Conservation (phyloP, 1,140 invertebrate species). For the Cherax destructor region DNA sequence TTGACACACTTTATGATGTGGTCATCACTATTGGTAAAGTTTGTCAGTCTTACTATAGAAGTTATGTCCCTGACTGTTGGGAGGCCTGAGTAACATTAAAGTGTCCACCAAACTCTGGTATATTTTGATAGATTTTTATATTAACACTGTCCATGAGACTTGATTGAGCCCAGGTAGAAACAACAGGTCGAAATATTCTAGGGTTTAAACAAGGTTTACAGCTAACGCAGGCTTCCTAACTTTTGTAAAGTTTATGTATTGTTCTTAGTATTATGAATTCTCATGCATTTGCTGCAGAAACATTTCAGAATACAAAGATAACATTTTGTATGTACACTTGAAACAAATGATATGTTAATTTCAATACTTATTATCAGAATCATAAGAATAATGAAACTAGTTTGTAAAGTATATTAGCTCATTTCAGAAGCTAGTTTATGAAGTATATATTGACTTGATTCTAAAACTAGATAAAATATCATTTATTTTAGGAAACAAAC, state of each 20-base stretch:
- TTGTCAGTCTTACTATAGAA: background rate
- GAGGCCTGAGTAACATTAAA: conserved; percentile 34
- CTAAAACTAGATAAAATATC: background rate
- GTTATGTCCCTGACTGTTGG: conserved; percentile 14
- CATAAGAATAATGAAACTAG: background rate
- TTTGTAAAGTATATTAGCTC: background rate
- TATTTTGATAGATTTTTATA: conserved; percentile 56
- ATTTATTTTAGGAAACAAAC: background rate
- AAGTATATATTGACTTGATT: background rate
- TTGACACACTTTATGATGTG: background rate
- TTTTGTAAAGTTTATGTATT: background rate
- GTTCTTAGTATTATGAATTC: background rate
- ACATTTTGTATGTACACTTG: background rate
- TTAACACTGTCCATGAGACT: conserved; percentile 48
- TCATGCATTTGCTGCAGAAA: background rate
- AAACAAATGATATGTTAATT: background rate
- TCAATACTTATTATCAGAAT: background rate
- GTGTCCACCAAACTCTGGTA: conserved; percentile 60
- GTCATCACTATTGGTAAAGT: background rate
- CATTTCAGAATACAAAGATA: background rate
- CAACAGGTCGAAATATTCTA: conserved; percentile 48
- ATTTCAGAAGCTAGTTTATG: no score
- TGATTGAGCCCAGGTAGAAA: conserved; percentile 57
- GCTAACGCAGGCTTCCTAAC: conserved; percentile 29
- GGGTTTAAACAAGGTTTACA: conserved; percentile 52